Evolutionary conservation across 2,113 vertebrate species (phyloP).

Genomic region (Hippocampus guttulatus): DNA sequence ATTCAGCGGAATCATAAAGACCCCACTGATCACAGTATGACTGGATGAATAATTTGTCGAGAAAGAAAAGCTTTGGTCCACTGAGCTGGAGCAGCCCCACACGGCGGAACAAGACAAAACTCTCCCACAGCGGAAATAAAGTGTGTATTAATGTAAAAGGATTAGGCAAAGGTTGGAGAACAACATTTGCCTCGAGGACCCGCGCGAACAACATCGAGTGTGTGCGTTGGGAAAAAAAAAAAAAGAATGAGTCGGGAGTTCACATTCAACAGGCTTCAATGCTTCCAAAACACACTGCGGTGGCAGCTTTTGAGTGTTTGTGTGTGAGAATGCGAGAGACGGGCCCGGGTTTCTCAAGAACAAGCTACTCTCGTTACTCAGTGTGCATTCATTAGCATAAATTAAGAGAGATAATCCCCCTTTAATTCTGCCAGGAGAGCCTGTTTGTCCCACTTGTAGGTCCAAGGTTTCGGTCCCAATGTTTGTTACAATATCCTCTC

Average conservation of each 20-base stretch:
- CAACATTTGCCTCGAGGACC: slow-evolving; percentile 47
- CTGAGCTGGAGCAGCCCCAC: slow-evolving; percentile 16
- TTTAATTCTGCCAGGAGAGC: slow-evolving; percentile 53
- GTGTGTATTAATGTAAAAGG: slow-evolving; percentile 23
- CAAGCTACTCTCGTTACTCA: slow-evolving; percentile 53
- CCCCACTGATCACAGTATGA: background rate
- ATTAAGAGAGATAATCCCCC: slow-evolving; percentile 62
- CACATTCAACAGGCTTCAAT: slow-evolving; percentile 40
- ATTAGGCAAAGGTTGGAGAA: slow-evolving; percentile 34
- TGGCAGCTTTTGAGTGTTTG: slow-evolving; percentile 18
- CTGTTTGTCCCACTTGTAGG: slow-evolving; percentile 60
- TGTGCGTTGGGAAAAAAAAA: slow-evolving; percentile 10
- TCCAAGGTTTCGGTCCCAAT: slow-evolving; percentile 48
- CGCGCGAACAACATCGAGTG: slow-evolving; percentile 22
- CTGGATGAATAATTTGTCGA: background rate
- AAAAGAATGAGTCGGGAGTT: slow-evolving; percentile 14
- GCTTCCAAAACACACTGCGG: slow-evolving; percentile 24
- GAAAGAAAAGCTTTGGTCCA: slow-evolving; percentile 4
- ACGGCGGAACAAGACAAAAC: slow-evolving; percentile 13
- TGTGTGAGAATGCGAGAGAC: slow-evolving; percentile 28
- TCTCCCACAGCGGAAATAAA: slow-evolving; percentile 21
- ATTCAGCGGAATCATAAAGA: background rate
- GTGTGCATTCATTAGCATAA: slow-evolving; percentile 70
- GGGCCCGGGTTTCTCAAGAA: slow-evolving; percentile 44
- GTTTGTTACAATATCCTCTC: slow-evolving; percentile 57